phyloP scores from a whole-genome alignment of 2,797 vertebrate species.

The Lateolabrax maculatus region DNA sequence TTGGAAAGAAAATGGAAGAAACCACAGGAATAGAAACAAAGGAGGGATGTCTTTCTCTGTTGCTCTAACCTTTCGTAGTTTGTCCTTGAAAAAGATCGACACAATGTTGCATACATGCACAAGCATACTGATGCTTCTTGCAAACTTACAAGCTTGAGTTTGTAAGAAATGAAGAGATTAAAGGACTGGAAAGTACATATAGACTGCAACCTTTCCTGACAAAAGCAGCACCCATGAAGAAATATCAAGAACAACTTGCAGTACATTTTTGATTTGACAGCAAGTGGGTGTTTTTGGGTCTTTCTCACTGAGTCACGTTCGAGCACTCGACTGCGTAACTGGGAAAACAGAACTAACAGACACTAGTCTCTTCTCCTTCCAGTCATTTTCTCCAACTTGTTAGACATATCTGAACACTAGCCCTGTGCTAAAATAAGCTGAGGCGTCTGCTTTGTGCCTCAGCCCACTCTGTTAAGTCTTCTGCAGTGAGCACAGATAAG shows the following conservation, averaged over 20 bases:
- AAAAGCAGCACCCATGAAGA: neutral
- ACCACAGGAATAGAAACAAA: neutral
- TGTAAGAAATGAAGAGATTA: neutral
- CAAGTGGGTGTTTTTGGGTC: neutral
- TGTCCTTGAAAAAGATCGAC: conserved; percentile 26
- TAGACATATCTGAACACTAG: conserved; percentile 7
- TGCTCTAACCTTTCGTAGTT: conserved; percentile 30
- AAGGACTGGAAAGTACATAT: neutral
- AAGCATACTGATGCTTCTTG: neutral
- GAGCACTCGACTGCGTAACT: neutral
- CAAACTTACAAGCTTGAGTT: conserved; percentile 1
- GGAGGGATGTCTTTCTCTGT: neutral
- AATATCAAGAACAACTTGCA: neutral
- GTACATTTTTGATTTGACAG: conserved; percentile 14
- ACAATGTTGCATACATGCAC: neutral
- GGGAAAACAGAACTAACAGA: neutral
- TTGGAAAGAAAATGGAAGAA: neutral
- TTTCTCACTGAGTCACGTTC: neutral
- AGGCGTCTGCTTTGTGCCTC: conserved; percentile 18
- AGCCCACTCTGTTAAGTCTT: conserved; percentile 44
- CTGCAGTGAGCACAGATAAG: conserved; percentile 59
- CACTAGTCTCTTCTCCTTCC: conserved; percentile 4
- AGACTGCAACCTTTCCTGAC: neutral
- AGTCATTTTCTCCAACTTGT: conserved; percentile 26
- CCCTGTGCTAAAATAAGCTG: conserved; percentile 20